These are phyloP conservation scores for Erebia ligea DNA, from an alignment of 2,888 invertebrate species.

Conservation along the genomic window DNA sequence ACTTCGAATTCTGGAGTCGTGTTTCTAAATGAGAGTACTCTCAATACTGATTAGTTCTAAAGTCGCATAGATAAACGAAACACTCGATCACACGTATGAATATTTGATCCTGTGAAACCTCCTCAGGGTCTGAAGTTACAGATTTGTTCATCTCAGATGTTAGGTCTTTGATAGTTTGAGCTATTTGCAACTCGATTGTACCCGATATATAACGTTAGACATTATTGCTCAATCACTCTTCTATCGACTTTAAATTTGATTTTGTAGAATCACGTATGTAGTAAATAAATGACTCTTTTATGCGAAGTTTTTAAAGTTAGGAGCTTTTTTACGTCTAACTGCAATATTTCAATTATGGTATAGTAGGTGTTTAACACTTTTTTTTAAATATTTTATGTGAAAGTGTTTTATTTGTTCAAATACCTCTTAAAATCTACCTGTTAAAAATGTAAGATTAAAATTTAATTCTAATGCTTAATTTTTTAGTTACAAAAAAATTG, in stretches of 20 bases:
- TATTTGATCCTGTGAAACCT: conserved; percentile 23
- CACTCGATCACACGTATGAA: conserved; percentile 25
- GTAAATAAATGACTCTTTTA: no score
- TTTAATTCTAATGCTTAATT: no score
- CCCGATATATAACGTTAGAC: background rate
- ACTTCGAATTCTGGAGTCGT: background rate
- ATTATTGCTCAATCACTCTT: background rate
- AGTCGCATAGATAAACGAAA: conserved; percentile 41
- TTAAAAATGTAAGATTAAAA: no score
- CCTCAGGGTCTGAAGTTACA: conserved; percentile 1
- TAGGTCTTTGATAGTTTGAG: conserved; percentile 3
- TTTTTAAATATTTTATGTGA: no score
- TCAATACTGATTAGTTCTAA: conserved; percentile 51
- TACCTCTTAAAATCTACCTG: no score
- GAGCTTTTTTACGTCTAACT: no score
- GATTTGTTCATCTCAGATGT: conserved; percentile 6
- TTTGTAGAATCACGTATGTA: no score
- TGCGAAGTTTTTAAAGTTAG: no score
- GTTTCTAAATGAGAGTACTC: conserved; percentile 16
- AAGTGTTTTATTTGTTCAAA: no score
- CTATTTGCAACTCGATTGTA: background rate
- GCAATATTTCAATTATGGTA: no score
- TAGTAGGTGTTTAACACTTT: no score
- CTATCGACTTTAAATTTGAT: background rate
- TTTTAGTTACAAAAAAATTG: no score